Evolutionary conservation across 2,888 invertebrate genomes (phyloP).

Genomic region (Portevinia maculata): DNA sequence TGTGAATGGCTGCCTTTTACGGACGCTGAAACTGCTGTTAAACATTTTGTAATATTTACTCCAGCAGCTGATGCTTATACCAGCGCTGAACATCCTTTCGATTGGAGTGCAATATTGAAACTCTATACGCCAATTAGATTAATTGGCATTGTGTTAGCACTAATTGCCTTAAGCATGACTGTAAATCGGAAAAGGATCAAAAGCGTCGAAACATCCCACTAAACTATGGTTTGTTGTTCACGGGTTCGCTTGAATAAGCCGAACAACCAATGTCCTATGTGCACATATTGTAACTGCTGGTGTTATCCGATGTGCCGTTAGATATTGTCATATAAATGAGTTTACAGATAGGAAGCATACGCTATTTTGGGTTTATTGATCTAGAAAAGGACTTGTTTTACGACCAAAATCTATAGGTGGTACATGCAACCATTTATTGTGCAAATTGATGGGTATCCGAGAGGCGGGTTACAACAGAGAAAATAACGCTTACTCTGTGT

Average conservation of each 20-base stretch:
- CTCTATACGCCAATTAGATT: conserved; percentile 38
- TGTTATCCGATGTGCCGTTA: neutral
- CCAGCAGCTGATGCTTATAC: neutral
- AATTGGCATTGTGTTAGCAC: conserved; percentile 48
- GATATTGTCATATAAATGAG: neutral
- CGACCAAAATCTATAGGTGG: conserved; percentile 24
- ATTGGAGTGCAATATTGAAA: conserved; percentile 13
- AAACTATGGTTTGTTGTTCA: conserved; percentile 6
- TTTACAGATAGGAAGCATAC: conserved; percentile 16
- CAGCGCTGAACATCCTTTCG: neutral
- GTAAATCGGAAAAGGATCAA: conserved; percentile 44
- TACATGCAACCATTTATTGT: conserved; percentile 23
- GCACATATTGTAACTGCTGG: no score
- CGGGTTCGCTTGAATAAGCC: conserved; percentile 12
- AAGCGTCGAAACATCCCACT: conserved; percentile 2
- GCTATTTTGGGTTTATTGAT: conserved; percentile 50
- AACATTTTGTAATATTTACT: neutral
- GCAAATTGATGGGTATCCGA: conserved; percentile 18
- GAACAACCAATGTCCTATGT: conserved; percentile 4
- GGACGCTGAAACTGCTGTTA: neutral
- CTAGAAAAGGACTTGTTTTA: conserved; percentile 46
- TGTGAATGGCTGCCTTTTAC: conserved; percentile 5
- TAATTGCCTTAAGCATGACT: conserved; percentile 52
- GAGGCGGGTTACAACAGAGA: neutral
- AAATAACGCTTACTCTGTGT: conserved; percentile 6